Evolutionary conservation across 1,140 invertebrate genomes (phyloP).

Genomic region (Tyrophagus putrescentiae): DNA sequence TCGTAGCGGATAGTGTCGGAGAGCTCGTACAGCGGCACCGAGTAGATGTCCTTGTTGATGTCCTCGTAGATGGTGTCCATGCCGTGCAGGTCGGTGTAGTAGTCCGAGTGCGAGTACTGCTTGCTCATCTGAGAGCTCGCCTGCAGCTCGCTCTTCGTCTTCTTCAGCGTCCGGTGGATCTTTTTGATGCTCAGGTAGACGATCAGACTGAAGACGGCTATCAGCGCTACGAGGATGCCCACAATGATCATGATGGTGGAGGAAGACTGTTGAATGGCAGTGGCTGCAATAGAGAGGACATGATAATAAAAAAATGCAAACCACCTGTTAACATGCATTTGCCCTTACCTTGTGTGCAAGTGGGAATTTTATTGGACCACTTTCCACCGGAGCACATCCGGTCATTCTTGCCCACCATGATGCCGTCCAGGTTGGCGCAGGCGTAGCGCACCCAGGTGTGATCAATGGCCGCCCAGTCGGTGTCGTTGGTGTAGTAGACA

Average conservation of each 20-base stretch:
- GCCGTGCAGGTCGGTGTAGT: conserved; percentile 1
- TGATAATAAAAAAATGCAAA: background rate
- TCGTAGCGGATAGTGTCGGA: conserved; percentile 3
- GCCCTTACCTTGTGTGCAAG: conserved; percentile 12
- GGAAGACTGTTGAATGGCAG: background rate
- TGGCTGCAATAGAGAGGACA: too few relatives aligned
- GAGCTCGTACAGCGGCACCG: background rate
- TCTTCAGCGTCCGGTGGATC: background rate
- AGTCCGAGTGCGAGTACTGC: background rate
- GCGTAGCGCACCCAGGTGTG: conserved; percentile 10
- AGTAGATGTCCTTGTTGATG: conserved; percentile 9
- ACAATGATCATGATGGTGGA: background rate
- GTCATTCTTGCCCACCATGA: conserved; percentile 8
- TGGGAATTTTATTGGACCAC: conserved; percentile 12
- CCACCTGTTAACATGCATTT: background rate
- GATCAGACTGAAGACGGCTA: background rate
- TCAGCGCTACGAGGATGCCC: background rate
- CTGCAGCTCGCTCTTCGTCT: background rate
- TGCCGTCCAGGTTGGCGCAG: background rate
- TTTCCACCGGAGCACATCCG: background rate
- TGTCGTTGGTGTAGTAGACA: conserved; percentile 9
- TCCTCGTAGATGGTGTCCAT: conserved; percentile 14
- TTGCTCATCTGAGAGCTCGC: conserved; percentile 2
- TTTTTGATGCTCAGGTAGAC: conserved; percentile 15
- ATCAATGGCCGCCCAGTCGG: conserved; percentile 8